A percentile compares a stretch with the other conserved stretches of the same genome.
These are phyloP conservation scores for Nautilus pompilius DNA, from an alignment of 1,140 invertebrate species.

Conservation along the genomic window DNA sequence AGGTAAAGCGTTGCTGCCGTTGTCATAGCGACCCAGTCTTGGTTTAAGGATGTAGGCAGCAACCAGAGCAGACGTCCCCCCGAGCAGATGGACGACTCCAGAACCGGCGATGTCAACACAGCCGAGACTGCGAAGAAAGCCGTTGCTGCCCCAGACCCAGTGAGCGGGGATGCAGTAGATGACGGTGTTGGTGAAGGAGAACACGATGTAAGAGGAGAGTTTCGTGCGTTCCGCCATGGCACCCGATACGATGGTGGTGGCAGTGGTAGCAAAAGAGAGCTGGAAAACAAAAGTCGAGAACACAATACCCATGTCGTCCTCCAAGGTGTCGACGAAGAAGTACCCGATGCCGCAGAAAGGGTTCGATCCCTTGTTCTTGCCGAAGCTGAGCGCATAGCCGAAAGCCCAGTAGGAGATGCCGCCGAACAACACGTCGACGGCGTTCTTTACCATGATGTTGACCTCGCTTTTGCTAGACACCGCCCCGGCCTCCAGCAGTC, in stretches of 20 bases:
- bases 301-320: conserved; percentile 47
- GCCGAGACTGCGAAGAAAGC: conserved; percentile 29
- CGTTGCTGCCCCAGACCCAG: conserved; percentile 63
- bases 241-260: conserved; percentile 57
- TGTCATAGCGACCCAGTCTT: conserved; percentile 75
- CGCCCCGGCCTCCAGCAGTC: conserved; percentile 61
- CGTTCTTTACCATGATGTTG: conserved; percentile 64
- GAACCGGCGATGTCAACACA: conserved; percentile 65
- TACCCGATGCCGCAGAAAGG: conserved; percentile 65
- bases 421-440: conserved; percentile 74
- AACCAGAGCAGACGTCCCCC: conserved; percentile 72
- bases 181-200: conserved; percentile 61
- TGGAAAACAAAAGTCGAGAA: conserved; percentile 44
- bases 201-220: conserved; percentile 60
- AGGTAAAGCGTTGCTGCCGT: conserved; percentile 69
- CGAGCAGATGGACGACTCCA: conserved; percentile 85
- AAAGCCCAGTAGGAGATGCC: conserved; percentile 93
- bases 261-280: conserved; percentile 48
- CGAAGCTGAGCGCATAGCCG: conserved; percentile 89
- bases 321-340: conserved; percentile 57
- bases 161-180: conserved; percentile 91
- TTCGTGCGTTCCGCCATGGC: conserved; percentile 63
- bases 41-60: conserved; percentile 87
- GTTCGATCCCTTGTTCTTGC: conserved; percentile 65
- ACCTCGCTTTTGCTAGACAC: conserved; percentile 62